phyloP scores from a whole-genome alignment of 2,888 invertebrate species.

The Eledona agricola region DNA sequence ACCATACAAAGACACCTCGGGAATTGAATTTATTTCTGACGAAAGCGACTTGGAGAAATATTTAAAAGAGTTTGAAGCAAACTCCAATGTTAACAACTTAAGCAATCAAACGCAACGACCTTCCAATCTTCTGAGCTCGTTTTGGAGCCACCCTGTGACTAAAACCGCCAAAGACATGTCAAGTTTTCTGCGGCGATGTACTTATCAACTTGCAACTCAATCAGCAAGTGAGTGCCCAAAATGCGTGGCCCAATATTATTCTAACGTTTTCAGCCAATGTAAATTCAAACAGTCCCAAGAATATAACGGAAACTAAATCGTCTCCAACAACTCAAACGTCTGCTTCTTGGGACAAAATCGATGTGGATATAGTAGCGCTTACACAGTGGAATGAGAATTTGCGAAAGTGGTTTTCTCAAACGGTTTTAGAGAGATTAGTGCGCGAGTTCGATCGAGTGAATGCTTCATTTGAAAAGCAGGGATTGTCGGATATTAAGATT shows the following conservation, averaged over 20 bases:
- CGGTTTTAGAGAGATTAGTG: constrained; percentile 79
- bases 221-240: constrained; percentile 60
- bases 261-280: constrained; percentile 36
- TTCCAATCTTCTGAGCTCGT: constrained; percentile 65
- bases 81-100: constrained; percentile 53
- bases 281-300: constrained; percentile 57
- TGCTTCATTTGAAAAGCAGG: constrained; percentile 74
- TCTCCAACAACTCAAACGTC: constrained; percentile 62
- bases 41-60: constrained; percentile 63
- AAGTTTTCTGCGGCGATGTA: constrained; percentile 63
- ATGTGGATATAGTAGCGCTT: constrained; percentile 73
- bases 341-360: constrained; percentile 69
- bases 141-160: constrained; percentile 67
- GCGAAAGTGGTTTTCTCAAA: constrained; percentile 87
- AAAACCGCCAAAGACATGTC: constrained; percentile 64
- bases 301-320: constrained; percentile 61
- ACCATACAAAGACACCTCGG: constrained; percentile 46
- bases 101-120: constrained; percentile 59
- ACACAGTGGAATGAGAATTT: constrained; percentile 83
- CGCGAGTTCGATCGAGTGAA: constrained; percentile 79
- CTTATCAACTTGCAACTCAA: constrained; percentile 68
- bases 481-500: constrained; percentile 72
- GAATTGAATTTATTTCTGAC: constrained; percentile 63
- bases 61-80: constrained; percentile 59
- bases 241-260: no score